phyloP scores from a whole-genome alignment of 2,888 invertebrate genomes.

The Leptarthrus brevirostris region DNA sequence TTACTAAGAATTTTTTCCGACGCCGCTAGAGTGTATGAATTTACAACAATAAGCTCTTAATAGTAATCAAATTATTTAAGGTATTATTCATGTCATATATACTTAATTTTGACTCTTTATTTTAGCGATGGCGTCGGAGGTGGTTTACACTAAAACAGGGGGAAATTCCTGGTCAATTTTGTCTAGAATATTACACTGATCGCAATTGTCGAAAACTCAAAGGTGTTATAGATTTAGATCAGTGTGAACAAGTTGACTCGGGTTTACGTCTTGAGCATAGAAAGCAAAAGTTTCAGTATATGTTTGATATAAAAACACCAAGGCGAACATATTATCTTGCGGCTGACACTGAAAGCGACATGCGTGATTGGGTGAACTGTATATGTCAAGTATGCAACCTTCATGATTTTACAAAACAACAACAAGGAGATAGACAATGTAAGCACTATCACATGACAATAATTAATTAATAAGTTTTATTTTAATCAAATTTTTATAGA shows the following conservation, averaged over 20 bases:
- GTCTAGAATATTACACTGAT: conserved; percentile 93
- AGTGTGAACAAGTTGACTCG: conserved; percentile 94
- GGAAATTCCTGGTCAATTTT: conserved; percentile 93
- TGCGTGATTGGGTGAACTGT: conserved; percentile 95
- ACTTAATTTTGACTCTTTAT: too few relatives aligned
- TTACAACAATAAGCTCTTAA: too few relatives aligned
- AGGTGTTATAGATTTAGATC: conserved; percentile 92
- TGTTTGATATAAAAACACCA: conserved; percentile 91
- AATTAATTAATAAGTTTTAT: neutral
- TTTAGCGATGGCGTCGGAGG: conserved; percentile 92
- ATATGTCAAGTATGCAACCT: conserved; percentile 93
- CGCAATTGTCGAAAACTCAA: conserved; percentile 85
- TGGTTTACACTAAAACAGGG: conserved; percentile 95
- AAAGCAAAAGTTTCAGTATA: conserved; percentile 83
- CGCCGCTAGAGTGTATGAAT: neutral
- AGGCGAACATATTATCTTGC: conserved; percentile 92
- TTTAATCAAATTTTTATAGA: conserved; percentile 46
- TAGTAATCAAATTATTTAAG: too few relatives aligned
- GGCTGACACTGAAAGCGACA: conserved; percentile 90
- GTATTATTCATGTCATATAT: too few relatives aligned
- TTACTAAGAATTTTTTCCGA: too few relatives aligned
- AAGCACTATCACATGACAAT: conserved; percentile 41
- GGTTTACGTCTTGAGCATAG: conserved; percentile 85
- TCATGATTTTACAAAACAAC: conserved; percentile 70
- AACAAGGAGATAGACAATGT: conserved; percentile 60